Evolutionary conservation across 2,888 invertebrate species (phyloP), one percentile per base, ranked within the genome.

Genomic region (Heliconius aoede): DNA sequence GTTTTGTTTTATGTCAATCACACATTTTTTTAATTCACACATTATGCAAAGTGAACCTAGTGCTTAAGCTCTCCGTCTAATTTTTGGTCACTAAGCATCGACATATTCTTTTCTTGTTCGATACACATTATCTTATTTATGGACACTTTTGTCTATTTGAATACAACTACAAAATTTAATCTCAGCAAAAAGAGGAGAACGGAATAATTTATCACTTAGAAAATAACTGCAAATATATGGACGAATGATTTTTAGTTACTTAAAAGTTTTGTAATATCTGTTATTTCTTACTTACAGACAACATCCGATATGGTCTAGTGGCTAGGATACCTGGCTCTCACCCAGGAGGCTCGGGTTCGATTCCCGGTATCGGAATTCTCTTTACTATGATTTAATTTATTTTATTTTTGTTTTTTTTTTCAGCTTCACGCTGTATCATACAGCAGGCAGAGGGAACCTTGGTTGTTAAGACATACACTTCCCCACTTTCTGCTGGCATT

Each of bases 331-430:
- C 69, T 76, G 78, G 81, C 78, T 74, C 74, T 79, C 64, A 76
- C 77, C 77, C 74, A 95, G 95, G 95, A 78, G 95, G 95, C 95
- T 95, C 95, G 95, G 95, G 95, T 96, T 95, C 95, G 95, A 96
- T 95, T 95, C 95, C 95, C 95, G 95, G 95, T 95, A 95, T 94
- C 95, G 95, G 95, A 95, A 95, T 28, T n/a, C n/a, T n/a, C n/a
- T n/a, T n/a, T n/a, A n/a, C n/a, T n/a, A n/a, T n/a, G n/a, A n/a
- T n/a, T n/a, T n/a, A n/a, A n/a, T n/a, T n/a, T 26, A 13, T 24
- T 1, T 32, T 8, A 8, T 58, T 58, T 68, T 68, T 30, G 1
- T n/a, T 51, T 69, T 21, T n/a, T 55, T 51, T 13, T 30, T n/a
- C n/a, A n/a, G n/a, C n/a, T n/a, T n/a, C n/a, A n/a, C n/a, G n/a